Percentiles rank a stretch among this genome's conserved stretches.
These are phyloP conservation scores for Octomys mimax DNA, from an alignment of 2,797 vertebrate genomes.

Conservation along the genomic window DNA sequence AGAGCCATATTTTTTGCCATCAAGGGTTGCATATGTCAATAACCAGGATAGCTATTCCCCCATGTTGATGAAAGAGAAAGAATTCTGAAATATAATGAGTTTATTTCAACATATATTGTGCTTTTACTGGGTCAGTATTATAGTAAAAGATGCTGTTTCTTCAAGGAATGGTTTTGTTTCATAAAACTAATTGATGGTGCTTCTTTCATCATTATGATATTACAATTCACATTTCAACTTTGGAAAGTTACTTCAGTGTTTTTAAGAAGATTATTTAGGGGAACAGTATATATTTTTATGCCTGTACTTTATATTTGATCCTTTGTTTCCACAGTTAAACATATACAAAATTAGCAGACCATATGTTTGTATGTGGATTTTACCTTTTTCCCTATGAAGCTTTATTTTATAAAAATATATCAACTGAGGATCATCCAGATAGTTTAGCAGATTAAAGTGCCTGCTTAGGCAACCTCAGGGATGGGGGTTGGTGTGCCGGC, in stretches of 20 bases:
- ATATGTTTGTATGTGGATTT: background rate
- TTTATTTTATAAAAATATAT: background rate
- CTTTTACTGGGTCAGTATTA: background rate
- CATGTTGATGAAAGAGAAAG: background rate
- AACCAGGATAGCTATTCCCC: background rate
- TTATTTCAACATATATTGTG: background rate
- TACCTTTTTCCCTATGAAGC: background rate
- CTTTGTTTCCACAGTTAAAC: background rate
- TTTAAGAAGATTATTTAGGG: background rate
- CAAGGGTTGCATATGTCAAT: constrained; percentile 2
- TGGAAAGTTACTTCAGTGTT: background rate
- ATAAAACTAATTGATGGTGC: background rate
- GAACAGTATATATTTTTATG: background rate
- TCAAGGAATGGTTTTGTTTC: constrained; percentile 13
- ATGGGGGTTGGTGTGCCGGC: no score
- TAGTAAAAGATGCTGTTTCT: background rate
- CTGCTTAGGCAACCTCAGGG: no score
- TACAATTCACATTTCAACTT: background rate
- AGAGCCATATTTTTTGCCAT: constrained; percentile 49
- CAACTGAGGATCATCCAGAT: background rate
- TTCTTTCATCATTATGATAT: background rate
- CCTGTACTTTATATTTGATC: background rate
- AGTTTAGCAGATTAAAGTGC: no score
- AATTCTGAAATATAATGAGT: constrained; percentile 19
- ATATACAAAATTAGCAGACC: background rate